Conservation (phyloP, 2,113 vertebrate genomes). For the Neodon shergylaensis region DNA sequence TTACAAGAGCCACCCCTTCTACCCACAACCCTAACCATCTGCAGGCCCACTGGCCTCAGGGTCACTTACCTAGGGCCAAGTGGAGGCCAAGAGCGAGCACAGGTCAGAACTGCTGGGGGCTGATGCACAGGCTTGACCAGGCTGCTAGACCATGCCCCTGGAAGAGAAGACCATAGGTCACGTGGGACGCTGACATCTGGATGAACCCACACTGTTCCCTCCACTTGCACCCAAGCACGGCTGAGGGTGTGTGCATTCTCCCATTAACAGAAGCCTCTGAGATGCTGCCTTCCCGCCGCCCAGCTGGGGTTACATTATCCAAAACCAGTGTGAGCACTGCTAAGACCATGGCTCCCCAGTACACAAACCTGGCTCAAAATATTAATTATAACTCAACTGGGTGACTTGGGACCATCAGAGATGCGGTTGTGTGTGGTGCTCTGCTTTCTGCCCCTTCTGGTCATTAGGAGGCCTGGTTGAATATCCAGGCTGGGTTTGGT, state of each 20-base stretch:
- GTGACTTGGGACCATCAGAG: neutral
- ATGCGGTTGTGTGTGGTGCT: rapidly evolving
- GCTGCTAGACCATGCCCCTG: constrained; percentile 72
- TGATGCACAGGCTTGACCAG: rapidly evolving
- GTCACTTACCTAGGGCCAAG: constrained; percentile 59
- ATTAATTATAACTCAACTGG: no score
- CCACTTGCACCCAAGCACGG: neutral
- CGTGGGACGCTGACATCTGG: rapidly evolving
- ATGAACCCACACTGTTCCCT: neutral
- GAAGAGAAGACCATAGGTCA: constrained; percentile 46
- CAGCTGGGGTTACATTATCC: neutral
- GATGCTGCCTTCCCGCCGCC: neutral
- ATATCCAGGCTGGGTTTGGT: neutral
- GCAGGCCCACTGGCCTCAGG: rapidly evolving
- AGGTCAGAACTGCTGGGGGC: neutral
- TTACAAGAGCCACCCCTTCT: neutral
- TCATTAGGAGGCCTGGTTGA: no score
- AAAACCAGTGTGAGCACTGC: rapidly evolving
- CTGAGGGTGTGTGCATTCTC: neutral
- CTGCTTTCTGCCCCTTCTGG: neutral
- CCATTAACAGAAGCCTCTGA: neutral
- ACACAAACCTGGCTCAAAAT: neutral
- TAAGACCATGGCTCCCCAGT: rapidly evolving
- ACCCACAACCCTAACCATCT: rapidly evolving
- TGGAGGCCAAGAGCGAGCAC: neutral